Conservation (phyloP, 2,113 vertebrate species). For the Malurus melanocephalus region DNA sequence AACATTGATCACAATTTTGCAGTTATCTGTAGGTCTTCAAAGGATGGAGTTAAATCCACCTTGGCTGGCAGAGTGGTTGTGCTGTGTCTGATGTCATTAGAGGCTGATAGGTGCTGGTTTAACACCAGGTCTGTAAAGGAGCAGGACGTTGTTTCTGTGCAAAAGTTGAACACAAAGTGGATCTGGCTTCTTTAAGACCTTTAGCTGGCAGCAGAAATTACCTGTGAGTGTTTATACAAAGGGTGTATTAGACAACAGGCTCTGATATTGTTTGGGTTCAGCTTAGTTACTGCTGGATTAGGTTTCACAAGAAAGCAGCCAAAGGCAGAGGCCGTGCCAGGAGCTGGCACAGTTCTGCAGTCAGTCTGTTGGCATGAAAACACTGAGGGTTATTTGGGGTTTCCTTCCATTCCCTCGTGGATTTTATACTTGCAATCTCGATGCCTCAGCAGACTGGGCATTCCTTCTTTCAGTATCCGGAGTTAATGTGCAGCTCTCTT, state of each 20-base stretch:
- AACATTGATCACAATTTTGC: neutral
- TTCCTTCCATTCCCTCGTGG: neutral
- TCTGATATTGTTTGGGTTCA: neutral
- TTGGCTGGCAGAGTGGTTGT: neutral
- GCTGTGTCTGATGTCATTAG: fast-evolving
- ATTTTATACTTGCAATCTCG: fast-evolving
- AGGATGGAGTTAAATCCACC: neutral
- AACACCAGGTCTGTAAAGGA: neutral
- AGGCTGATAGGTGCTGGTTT: neutral
- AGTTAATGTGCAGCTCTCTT: neutral
- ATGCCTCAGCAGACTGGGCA: neutral
- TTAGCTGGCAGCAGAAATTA: neutral
- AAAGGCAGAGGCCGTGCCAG: neutral
- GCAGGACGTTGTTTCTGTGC: fast-evolving
- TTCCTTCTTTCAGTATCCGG: neutral
- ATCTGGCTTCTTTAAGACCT: neutral
- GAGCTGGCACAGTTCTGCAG: neutral
- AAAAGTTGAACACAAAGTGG: neutral
- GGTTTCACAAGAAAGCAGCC: neutral
- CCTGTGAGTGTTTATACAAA: neutral
- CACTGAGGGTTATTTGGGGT: neutral
- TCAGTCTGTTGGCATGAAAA: neutral
- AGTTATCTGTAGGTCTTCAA: neutral
- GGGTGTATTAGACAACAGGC: neutral
- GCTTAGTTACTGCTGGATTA: neutral